Percentiles rank a stretch among this genome's conserved stretches.
phyloP scores from a whole-genome alignment of 2,797 vertebrate genomes.

The Falco naumanni region DNA sequence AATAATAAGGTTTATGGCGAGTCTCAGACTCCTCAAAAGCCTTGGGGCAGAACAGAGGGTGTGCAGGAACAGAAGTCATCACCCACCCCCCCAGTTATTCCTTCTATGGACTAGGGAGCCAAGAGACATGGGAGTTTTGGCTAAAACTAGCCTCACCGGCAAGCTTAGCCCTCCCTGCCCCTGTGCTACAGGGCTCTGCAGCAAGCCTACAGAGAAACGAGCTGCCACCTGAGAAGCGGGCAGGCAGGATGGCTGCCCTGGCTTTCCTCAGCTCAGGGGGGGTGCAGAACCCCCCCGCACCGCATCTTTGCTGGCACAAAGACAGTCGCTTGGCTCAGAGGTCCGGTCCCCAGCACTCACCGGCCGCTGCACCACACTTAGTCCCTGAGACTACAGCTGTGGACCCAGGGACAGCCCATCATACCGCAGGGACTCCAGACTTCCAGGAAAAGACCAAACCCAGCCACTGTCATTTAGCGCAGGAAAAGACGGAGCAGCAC shows the following conservation, averaged over 20 bases:
- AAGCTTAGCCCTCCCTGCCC: background rate
- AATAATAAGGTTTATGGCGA: background rate
- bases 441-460: background rate
- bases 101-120: background rate
- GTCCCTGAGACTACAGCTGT: background rate
- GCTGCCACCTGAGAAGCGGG: fast-evolving
- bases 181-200: fast-evolving
- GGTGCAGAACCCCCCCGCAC: background rate
- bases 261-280: background rate
- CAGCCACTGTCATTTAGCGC: background rate
- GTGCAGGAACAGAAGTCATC: background rate
- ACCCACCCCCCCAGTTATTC: background rate
- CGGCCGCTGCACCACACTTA: fast-evolving
- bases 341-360: fast-evolving
- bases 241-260: background rate
- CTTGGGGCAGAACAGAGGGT: background rate
- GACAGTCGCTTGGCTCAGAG: fast-evolving
- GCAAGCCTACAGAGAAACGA: fast-evolving
- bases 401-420: background rate
- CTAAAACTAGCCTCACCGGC: background rate
- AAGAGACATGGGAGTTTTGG: background rate
- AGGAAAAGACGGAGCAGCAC: background rate
- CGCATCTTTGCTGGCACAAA: background rate
- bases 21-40: background rate
- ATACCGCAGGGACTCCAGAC: fast-evolving